phyloP scores from a whole-genome alignment of 1,140 invertebrate species.

The Delia radicum region DNA sequence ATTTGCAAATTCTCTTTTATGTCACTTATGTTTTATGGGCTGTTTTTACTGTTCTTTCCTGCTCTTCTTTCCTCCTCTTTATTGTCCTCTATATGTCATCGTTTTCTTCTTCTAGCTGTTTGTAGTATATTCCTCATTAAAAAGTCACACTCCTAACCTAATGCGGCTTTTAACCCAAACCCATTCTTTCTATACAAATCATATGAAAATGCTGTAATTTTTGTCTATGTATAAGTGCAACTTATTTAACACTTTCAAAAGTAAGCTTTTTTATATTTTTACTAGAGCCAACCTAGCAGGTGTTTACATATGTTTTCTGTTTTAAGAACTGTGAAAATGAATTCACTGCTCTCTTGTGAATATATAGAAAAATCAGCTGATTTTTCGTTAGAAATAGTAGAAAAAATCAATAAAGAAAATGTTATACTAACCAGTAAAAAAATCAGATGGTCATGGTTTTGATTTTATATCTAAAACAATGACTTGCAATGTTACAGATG shows the following conservation, averaged over 20 bases:
- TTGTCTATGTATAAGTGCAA: no score
- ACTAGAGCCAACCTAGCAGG: background rate
- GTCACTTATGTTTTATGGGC: background rate
- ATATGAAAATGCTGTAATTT: background rate
- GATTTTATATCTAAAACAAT: background rate
- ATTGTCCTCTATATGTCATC: background rate
- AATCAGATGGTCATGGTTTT: background rate
- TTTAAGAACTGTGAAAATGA: no score
- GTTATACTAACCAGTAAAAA: background rate
- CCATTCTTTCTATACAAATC: background rate
- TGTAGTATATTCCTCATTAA: background rate
- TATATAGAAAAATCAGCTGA: background rate
- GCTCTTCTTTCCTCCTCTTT: background rate
- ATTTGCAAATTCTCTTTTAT: background rate
- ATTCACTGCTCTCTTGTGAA: no score
- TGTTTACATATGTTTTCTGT: background rate
- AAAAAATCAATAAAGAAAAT: background rate
- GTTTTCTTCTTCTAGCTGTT: background rate
- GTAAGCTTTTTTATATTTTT: background rate
- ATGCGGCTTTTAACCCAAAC: background rate
- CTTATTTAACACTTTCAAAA: no score
- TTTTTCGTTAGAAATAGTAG: no score
- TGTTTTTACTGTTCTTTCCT: background rate
- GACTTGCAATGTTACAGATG: background rate
- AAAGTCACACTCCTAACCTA: background rate